Base-by-base conservation (phyloP, 2,113 vertebrate genomes). In the Pan paniscus region DNA sequence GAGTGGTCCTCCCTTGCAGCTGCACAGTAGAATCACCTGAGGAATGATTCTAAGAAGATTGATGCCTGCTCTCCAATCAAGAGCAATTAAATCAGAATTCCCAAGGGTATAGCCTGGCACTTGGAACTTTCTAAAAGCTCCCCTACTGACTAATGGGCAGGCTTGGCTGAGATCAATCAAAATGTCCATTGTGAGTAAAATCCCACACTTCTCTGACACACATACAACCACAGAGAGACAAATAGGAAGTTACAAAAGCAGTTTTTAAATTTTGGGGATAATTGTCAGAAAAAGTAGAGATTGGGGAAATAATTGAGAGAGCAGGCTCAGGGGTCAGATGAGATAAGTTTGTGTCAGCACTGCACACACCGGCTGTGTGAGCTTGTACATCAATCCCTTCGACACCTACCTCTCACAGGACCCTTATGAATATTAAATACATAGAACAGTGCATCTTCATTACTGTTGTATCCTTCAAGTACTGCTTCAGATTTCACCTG, bases 101-200 rank as follows among this genome's bases (percentile, higher is more conserved):
- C 88, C 17, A 22, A 78, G 20, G 17, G 18, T 61, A 61, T 14
- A 83, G 22, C n/a, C 50, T 83, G 43, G 46, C 14, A 55, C 68
- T 43, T 12, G 1, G 10, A 73, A 57, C 70, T 55, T 79, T 76
- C 81, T 70, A 32, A 86, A 84, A 64, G 43, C 67, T 89, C 84
- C 79, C 80, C 10, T 70, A 12, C 48, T 23, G 73, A 78, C 70
- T 93, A 68, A 46, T 38, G 11, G 14, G 52, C 52, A 87, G 18
- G 35, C 38, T 87, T 57, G 68, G 35, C 72, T 87, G 89, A 93
- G 52, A 82, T 73, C 52, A 50, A 68, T 90, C 81, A 90, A 94
- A 67, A 57, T 72, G 70, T 38, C 75, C 23, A 30, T 59, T 50
- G 82, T 50, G 50, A 80, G 17, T 73, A 61, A 96, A 93, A 76